Base-by-base conservation (phyloP, 35 echinoderm and acorn worm genomes). In the Eucidaris tribuloides region DNA sequence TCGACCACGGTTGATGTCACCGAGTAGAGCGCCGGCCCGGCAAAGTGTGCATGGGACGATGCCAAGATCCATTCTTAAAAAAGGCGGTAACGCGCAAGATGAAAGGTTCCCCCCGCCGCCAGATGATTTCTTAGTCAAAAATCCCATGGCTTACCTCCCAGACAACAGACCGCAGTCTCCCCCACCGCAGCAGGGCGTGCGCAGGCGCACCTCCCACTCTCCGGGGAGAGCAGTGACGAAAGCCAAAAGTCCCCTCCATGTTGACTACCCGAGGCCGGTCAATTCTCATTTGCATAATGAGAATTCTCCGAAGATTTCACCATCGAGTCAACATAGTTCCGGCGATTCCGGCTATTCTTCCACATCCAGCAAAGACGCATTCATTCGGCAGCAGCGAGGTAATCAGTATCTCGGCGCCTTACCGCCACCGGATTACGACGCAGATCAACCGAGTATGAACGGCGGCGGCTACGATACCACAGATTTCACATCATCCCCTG, bases 381-480 rank as follows among this genome's bases (percentile, higher is more conserved):
- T 34, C 30, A 30, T 39, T 56, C 29, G 35, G 25, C 68, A 33
- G 7, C 15, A 27, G 38, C 7, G 61, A 32, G 33, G 35, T 11
- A 85, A 80, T 22, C 23, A 45, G 25, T 84, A 62, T 27, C 81
- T 41, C 7, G 85, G 81, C 17, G 76, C 85, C 25, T 50, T 89
- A 42, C 92, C 87, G 3, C 68, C 32, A 29, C 85, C 85, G 23
- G 91, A 93, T 80, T 93, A 93, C 41, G 80, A 82, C 23, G 33
- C 68, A 33, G 79, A 79, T 70, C 46, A 38, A 3, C 37, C 31
- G 15, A 76, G 42, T 20, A 30, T 45, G 20, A 50, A 46, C 42
- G 85, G 48, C 20, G 62, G 31, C 28, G 65, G 20, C 13, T 29
- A 50, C 9, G 43, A 37, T 19, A 31, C 56, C 17, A 52, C 65